Conservation (phyloP, 2,797 vertebrate species). For the Cyclura pinguis region DNA sequence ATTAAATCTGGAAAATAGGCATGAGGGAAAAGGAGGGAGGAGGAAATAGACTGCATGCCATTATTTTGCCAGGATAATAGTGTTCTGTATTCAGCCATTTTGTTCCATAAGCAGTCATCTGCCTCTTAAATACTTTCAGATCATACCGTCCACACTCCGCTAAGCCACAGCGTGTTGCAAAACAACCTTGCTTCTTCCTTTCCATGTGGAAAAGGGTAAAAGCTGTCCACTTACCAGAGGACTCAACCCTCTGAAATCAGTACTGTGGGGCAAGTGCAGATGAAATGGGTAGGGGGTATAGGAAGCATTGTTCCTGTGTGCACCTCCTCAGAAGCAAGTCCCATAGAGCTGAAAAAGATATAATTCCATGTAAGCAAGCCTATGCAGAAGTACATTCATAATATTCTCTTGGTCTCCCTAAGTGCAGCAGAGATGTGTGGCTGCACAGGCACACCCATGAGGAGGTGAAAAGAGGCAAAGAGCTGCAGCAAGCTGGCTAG, state of each 20-base stretch:
- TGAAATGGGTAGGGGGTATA: neutral
- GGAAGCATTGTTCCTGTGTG: neutral
- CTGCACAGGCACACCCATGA: fast-evolving
- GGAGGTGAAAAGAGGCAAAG: neutral
- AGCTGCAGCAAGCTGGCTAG: neutral
- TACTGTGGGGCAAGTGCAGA: neutral
- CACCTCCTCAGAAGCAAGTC: neutral
- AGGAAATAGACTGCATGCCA: neutral
- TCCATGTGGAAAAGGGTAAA: neutral
- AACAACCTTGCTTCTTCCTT: neutral
- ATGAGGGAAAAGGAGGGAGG: neutral
- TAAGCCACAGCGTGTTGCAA: neutral
- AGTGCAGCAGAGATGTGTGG: neutral
- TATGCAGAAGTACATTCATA: neutral
- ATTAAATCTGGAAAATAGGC: neutral
- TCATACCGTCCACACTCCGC: neutral
- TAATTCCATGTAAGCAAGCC: fast-evolving
- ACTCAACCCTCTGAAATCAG: neutral
- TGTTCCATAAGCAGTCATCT: neutral
- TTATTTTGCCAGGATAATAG: fast-evolving
- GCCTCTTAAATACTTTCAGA: neutral
- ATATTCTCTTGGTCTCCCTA: neutral
- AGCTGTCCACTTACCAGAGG: neutral
- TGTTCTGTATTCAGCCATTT: conserved; percentile 2
- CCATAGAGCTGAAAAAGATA: neutral